Evolutionary conservation across 2,113 vertebrate species (phyloP), one percentile per base, ranked within the genome.

Genomic region (Cottus gobio): DNA sequence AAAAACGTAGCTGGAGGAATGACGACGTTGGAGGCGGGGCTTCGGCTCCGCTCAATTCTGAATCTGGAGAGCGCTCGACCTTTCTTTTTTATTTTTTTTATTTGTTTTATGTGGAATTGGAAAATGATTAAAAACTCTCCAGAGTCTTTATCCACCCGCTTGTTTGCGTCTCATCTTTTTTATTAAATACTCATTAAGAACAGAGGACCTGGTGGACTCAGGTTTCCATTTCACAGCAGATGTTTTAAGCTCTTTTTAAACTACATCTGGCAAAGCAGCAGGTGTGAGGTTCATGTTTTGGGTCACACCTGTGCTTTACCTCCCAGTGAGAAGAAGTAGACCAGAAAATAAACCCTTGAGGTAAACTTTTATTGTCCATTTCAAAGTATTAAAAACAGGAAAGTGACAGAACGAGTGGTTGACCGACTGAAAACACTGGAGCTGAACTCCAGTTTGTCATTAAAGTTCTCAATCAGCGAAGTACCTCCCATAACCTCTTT

Each of bases 81-180:
- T 44, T 34, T 54, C 28, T 87, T 90, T 91, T 93, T 92, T 92
- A 91, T 87, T 90, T 91, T 93, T 92, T 92, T 90, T 87, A 93
- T 94, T 91, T 86, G 85, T 94, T 93, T 93, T 90, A 91, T 89
- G 92, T 93, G 80, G 66, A 88, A 89, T 82, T 91, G 82, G 77
- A 66, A 85, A 90, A 65, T 48, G 48, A 93, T 91, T 93, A 92
- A 91, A 54, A 93, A 77, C 84, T 84, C 70, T 86, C 20, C 75
- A 75, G 79, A 74, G 63, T 86, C 83, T 88, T 86, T 90, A 75
- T 52, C 78, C 31, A 34, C 50, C 80, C 69, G 74, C 61, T 81
- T 0, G 48, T 56, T 36, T 80, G 26, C 58, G 57, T 82, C 28
- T 0, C 61, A 52, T 82, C n/a, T 0, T 52, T 44, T 57, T n/a